phyloP scores from a whole-genome alignment of 1,140 invertebrate genomes.

The Latrodectus geometricus region DNA sequence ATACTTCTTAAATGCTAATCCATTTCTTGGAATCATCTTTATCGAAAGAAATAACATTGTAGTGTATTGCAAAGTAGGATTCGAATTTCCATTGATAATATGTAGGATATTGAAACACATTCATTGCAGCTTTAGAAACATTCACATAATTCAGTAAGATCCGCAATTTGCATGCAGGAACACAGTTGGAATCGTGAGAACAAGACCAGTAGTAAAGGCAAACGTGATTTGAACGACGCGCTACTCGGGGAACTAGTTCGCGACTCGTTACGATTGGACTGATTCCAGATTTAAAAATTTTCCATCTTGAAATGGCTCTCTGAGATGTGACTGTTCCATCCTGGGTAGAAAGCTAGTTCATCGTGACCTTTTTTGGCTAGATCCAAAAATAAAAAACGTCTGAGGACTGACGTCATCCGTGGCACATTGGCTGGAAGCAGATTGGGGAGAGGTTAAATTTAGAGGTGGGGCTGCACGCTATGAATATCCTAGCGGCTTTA shows the following conservation, averaged over 20 bases:
- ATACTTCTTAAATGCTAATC: no score
- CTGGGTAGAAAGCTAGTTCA: slow-evolving; percentile 5
- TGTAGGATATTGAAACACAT: no score
- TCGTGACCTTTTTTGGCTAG: slow-evolving; percentile 48
- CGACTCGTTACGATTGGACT: slow-evolving; percentile 34
- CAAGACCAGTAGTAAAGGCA: neutral
- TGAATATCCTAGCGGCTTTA: neutral
- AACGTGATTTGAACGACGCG: slow-evolving; percentile 30
- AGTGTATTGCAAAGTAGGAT: no score
- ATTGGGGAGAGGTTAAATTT: slow-evolving; percentile 2
- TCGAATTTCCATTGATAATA: no score
- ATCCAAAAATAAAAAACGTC: slow-evolving; percentile 55
- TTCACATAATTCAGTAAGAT: no score
- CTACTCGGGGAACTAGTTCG: neutral
- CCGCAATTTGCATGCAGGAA: no score
- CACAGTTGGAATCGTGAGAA: no score
- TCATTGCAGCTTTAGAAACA: no score
- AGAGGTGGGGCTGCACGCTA: neutral
- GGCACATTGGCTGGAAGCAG: neutral
- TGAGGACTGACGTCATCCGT: slow-evolving; percentile 23
- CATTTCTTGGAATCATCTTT: no score
- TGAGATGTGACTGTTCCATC: slow-evolving; percentile 8
- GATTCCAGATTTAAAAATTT: slow-evolving; percentile 4
- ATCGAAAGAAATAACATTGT: no score
- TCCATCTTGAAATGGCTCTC: neutral